phyloP scores from a whole-genome alignment of 2,797 vertebrate genomes.

The Silurus lanzhouensis region DNA sequence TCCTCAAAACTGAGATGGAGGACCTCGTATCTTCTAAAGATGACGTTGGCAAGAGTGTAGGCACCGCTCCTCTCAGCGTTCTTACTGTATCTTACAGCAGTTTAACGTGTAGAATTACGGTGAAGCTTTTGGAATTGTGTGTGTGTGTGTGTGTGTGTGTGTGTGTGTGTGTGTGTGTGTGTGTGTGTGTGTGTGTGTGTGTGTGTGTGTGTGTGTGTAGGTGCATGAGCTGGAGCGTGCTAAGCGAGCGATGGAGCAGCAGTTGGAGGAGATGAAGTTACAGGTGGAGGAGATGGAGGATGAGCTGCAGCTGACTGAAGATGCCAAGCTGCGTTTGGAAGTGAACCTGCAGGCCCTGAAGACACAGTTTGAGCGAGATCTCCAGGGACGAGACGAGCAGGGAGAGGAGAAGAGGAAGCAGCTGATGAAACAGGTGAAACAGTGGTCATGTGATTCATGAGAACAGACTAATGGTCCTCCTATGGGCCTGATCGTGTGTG shows the following conservation, averaged over 20 bases:
- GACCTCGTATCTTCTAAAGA: conserved; percentile 95
- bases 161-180: conserved; percentile 48
- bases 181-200: conserved; percentile 47
- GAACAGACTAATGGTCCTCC: too few relatives aligned
- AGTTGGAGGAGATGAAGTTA: conserved; percentile 93
- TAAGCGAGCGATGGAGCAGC: conserved; percentile 91
- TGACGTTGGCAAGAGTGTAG: conserved; percentile 92
- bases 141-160: conserved; percentile 42
- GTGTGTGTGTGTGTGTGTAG: conserved; percentile 67
- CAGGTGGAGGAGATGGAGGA: conserved; percentile 97
- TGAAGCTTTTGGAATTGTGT: too few relatives aligned
- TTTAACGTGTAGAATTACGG: too few relatives aligned
- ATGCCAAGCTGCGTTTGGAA: conserved; percentile 94
- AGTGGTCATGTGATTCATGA: not conserved
- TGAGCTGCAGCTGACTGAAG: conserved; percentile 93
- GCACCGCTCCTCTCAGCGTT: not conserved
- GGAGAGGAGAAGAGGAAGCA: conserved; percentile 94
- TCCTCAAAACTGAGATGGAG: conserved; percentile 90
- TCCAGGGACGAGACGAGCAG: conserved; percentile 90
- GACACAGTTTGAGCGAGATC: conserved; percentile 92
- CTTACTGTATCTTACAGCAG: too few relatives aligned
- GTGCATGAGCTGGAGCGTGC: conserved; percentile 96
- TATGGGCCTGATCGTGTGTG: too few relatives aligned
- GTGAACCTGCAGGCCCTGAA: conserved; percentile 99
- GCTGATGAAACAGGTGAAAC: conserved; percentile 86